Percentiles rank a stretch among this genome's conserved stretches.
phyloP scores from a whole-genome alignment of 2,797 vertebrate species.

The Nothura maculosa region DNA sequence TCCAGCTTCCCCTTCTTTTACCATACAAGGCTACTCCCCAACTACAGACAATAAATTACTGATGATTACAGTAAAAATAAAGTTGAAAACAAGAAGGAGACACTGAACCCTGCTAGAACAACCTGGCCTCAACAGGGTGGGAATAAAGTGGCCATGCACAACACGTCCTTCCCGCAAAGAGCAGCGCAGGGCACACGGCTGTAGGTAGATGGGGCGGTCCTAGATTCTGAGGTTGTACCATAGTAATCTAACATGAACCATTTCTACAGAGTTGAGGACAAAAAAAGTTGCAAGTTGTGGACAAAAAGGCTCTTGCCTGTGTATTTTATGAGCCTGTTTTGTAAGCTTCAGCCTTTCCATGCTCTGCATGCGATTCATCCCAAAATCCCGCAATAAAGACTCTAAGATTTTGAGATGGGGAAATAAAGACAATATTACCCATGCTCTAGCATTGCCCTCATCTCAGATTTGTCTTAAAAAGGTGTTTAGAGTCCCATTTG shows the following conservation, averaged over 20 bases:
- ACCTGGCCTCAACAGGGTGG: neutral
- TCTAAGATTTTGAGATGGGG: neutral
- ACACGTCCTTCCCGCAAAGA: neutral
- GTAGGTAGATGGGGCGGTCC: neutral
- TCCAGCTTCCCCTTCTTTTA: conserved; percentile 55
- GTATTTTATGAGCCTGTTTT: neutral
- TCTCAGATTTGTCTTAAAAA: neutral
- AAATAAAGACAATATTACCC: neutral
- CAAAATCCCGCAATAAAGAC: neutral
- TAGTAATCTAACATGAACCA: too few relatives aligned
- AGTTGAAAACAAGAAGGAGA: neutral
- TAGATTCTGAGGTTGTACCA: neutral
- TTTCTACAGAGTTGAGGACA: too few relatives aligned
- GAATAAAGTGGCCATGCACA: conserved; percentile 23
- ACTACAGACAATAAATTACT: conserved; percentile 59
- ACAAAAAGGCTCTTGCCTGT: neutral
- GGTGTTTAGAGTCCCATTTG: neutral
- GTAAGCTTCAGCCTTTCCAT: neutral
- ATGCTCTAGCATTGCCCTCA: neutral
- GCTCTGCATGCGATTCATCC: neutral
- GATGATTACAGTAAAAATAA: neutral
- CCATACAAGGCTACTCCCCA: conserved; percentile 41
- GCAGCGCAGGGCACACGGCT: neutral
- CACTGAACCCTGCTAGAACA: conserved; percentile 16
- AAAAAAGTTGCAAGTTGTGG: neutral